Evolutionary conservation across 2,113 vertebrate genomes (phyloP).

Genomic region (Nyctereutes procyonoides): DNA sequence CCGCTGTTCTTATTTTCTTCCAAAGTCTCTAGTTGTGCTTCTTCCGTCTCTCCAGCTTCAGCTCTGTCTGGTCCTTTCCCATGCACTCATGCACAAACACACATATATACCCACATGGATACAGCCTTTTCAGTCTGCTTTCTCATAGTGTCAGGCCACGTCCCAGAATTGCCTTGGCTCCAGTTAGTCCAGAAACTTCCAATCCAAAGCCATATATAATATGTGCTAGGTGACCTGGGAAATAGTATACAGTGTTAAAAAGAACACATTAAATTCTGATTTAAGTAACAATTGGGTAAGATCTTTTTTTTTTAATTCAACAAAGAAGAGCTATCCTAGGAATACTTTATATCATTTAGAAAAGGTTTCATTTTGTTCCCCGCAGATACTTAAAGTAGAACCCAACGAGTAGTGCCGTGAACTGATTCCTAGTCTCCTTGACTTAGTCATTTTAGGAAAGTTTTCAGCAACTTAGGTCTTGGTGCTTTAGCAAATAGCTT

Average conservation of each 20-base stretch:
- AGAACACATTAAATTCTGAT: not conserved
- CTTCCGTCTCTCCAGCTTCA: not conserved
- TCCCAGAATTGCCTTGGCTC: not conserved
- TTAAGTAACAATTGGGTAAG: not conserved
- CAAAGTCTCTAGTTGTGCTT: not conserved
- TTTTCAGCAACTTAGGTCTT: not conserved
- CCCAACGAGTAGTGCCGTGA: not conserved
- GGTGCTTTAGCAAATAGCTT: not conserved
- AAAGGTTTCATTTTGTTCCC: fast-evolving
- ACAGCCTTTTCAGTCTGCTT: not conserved
- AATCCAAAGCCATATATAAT: not conserved
- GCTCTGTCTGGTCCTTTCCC: not conserved
- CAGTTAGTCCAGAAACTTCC: not conserved
- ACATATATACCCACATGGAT: too few relatives aligned
- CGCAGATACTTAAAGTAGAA: not conserved
- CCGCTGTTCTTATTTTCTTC: not conserved
- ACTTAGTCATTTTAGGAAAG: not conserved
- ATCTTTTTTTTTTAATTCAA: not conserved
- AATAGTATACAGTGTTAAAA: not conserved
- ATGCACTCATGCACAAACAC: too few relatives aligned
- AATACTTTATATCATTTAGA: not conserved
- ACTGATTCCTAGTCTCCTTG: not conserved
- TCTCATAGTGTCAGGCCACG: not conserved
- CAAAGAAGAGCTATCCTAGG: not conserved
- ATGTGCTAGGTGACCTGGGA: fast-evolving